A percentile compares a stretch with the other conserved stretches of the same genome.
These are phyloP conservation scores for Tachycineta bicolor DNA, from an alignment of 2,113 vertebrate species.

Conservation along the genomic window DNA sequence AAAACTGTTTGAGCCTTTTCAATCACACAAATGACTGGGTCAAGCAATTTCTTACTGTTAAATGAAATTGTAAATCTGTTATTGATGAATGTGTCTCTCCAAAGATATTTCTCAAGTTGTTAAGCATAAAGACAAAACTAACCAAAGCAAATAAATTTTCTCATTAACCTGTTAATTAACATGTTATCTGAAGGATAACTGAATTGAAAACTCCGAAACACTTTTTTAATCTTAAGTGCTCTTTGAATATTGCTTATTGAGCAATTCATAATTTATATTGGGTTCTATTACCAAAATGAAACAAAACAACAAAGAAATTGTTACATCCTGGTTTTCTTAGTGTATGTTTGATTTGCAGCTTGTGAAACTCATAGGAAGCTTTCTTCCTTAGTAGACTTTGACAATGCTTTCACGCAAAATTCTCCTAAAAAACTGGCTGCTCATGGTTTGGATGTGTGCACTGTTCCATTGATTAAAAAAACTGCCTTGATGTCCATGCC, in stretches of 20 bases:
- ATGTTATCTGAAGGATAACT: neutral
- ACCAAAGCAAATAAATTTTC: neutral
- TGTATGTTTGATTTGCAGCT: neutral
- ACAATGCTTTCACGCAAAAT: neutral
- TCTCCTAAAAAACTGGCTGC: neutral
- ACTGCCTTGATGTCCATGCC: too few relatives aligned
- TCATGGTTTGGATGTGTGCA: neutral
- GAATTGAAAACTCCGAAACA: neutral
- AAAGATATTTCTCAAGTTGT: neutral
- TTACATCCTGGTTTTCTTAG: neutral
- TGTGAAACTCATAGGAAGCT: neutral
- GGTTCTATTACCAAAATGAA: neutral
- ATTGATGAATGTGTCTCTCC: neutral
- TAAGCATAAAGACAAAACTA: neutral
- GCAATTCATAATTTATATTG: neutral
- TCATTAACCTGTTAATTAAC: neutral
- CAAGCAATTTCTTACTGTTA: neutral
- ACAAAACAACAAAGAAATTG: neutral
- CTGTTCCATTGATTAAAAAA: neutral
- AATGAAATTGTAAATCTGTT: neutral
- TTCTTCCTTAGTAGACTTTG: neutral
- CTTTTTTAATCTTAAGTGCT: neutral
- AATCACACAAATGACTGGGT: neutral
- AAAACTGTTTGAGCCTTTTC: neutral
- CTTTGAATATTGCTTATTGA: neutral